A percentile compares a stretch with the other conserved stretches of the same genome.
Evolutionary conservation across 1,140 invertebrate genomes (phyloP).

Genomic region (Tigriopus japonicus): DNA sequence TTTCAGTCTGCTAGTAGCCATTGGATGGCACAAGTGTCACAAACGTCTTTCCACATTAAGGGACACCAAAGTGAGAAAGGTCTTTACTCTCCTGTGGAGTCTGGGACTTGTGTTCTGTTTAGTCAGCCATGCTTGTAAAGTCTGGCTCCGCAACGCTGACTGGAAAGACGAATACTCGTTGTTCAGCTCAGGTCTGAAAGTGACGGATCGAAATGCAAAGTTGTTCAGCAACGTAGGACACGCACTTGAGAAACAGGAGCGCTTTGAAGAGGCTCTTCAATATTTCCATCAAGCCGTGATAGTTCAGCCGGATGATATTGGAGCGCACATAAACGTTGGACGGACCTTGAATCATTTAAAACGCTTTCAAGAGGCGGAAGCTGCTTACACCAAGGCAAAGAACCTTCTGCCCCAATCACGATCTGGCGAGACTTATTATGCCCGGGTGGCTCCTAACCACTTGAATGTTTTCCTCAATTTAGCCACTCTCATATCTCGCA

Average conservation of each 20-base stretch:
- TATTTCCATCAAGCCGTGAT: slow-evolving; percentile 77
- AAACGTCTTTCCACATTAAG: slow-evolving; percentile 15
- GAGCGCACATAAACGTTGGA: slow-evolving; percentile 89
- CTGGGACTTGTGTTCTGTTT: slow-evolving; percentile 42
- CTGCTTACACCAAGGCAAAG: slow-evolving; percentile 75
- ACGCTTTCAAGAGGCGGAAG: slow-evolving; percentile 72
- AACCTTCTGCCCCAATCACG: slow-evolving; percentile 70
- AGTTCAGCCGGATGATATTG: slow-evolving; percentile 86
- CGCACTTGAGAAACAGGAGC: slow-evolving; percentile 65
- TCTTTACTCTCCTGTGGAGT: slow-evolving; percentile 24
- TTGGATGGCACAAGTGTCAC: slow-evolving; percentile 31
- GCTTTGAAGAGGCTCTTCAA: slow-evolving; percentile 60
- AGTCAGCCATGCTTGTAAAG: slow-evolving; percentile 56
- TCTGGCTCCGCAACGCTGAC: slow-evolving; percentile 65
- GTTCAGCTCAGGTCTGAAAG: slow-evolving; percentile 73
- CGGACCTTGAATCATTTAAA: slow-evolving; percentile 81
- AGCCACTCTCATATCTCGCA: slow-evolving; percentile 82
- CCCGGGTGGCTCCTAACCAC: slow-evolving; percentile 85
- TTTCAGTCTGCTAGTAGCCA: slow-evolving; percentile 77
- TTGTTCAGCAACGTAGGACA: slow-evolving; percentile 93
- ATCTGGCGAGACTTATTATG: slow-evolving; percentile 80
- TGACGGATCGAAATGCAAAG: slow-evolving; percentile 82
- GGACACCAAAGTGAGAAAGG: background rate
- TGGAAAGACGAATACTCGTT: slow-evolving; percentile 83
- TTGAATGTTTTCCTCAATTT: slow-evolving; percentile 88